Percentiles rank a stretch among this genome's conserved stretches.
phyloP scores from a whole-genome alignment of 2,797 vertebrate species.

The Dromococcyx pavoninus region DNA sequence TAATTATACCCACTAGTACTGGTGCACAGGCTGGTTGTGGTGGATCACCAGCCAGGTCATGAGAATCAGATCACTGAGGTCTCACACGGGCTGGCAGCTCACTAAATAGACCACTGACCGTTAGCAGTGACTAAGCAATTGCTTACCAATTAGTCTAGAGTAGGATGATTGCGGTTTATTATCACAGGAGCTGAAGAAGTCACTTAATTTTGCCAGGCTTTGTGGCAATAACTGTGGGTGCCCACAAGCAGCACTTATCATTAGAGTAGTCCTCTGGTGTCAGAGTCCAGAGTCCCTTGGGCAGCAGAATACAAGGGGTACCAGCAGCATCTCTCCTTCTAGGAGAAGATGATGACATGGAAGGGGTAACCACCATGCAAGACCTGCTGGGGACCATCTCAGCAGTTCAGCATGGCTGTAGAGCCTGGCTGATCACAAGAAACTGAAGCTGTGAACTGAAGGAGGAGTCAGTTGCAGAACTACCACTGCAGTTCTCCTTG shows the following conservation, averaged over 20 bases:
- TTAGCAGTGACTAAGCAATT: not conserved
- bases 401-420: not conserved
- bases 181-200: not conserved
- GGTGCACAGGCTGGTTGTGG: not conserved
- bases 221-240: not conserved
- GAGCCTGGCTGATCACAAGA: not conserved
- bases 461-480: accelerated
- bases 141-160: not conserved
- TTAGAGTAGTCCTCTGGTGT: accelerated
- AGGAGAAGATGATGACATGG: not conserved
- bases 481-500: not conserved
- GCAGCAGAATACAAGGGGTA: not conserved
- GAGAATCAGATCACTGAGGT: slow-evolving; percentile 15
- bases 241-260: not conserved
- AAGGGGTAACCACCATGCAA: not conserved
- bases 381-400: not conserved
- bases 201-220: not conserved
- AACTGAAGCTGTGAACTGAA: not conserved
- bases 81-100: not conserved
- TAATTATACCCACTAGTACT: not conserved
- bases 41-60: slow-evolving; percentile 4
- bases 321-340: not conserved
- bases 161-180: accelerated
- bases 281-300: not conserved
- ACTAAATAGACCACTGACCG: not conserved